Evolutionary conservation across 2,113 vertebrate species (phyloP), one percentile per base, ranked within the genome.

Genomic region (Corydoras maculifer): DNA sequence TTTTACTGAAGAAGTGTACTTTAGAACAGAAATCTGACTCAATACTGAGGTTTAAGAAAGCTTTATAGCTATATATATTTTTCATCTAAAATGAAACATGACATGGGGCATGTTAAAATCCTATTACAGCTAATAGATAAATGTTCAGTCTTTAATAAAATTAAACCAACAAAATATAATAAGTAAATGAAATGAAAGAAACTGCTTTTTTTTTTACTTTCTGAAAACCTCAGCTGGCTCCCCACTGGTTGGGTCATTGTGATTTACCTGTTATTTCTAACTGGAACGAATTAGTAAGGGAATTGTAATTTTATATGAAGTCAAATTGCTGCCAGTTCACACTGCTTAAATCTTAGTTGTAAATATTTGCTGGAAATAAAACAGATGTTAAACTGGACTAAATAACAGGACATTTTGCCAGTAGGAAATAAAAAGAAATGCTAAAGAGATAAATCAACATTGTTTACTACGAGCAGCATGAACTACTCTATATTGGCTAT

Each of bases 371-470:
- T 25, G 18, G 18, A 65, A 30, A 57, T 12, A 25, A 14, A 49
- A 18, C 59, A 50, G 66, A 77, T 72, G 51, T 62, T 43, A 69
- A 48, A n/a, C 61, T 35, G 31, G 57, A 72, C 58, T 64, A 29
- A 76, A 75, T 43, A 70, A 77, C 58, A 73, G 11, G 1, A 15
- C n/a, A 59, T 53, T 13, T 32, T 64, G 75, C 79, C 75, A 77
- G 43, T 61, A 65, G 58, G 25, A 77, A 78, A 81, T 75, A 66
- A 50, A 15, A 77, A 78, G 62, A 72, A 77, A 58, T 43, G 64
- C 58, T 62, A 29, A 12, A 74, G 51, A 74, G 62, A 75, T 63
- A 58, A 53, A 69, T 35, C 59, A 71, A 49, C 55, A 63, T 43
- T n/a, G 51, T 61, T 32, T 12, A 9, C 55, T 60, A 65, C 32